Percentiles rank a stretch among this genome's conserved stretches.
Conservation (phyloP, 1,140 invertebrate genomes). For the Achatina immaculata region DNA sequence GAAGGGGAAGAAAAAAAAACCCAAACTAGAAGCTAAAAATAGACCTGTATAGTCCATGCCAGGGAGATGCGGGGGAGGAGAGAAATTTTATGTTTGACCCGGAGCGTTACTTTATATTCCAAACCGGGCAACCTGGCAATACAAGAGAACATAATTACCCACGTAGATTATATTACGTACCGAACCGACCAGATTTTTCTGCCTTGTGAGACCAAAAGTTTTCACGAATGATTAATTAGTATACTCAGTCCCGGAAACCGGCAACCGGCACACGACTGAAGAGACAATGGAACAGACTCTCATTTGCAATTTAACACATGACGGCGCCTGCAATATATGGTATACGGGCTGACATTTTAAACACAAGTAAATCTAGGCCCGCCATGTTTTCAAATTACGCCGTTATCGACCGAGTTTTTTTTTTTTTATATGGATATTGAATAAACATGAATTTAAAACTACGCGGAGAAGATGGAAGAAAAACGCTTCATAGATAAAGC, state of each 20-base stretch:
- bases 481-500: neutral
- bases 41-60: too few relatives aligned
- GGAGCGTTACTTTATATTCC: too few relatives aligned
- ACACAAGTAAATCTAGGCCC: neutral
- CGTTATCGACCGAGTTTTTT: neutral
- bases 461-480: neutral
- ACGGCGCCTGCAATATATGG: neutral
- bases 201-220: conserved; percentile 12
- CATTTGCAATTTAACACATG: conserved; percentile 27
- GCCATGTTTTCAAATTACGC: conserved; percentile 10
- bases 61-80: too few relatives aligned
- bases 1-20: too few relatives aligned
- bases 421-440: conserved; percentile 18
- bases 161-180: conserved; percentile 14
- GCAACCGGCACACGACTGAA: conserved; percentile 11
- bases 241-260: conserved; percentile 20
- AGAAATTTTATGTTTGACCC: too few relatives aligned
- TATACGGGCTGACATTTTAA: conserved; percentile 20
- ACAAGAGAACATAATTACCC: conserved; percentile 13
- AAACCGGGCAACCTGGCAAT: neutral
- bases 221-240: conserved; percentile 27
- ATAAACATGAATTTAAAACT: neutral
- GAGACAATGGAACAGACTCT: conserved; percentile 18
- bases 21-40: too few relatives aligned
- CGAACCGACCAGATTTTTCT: neutral